Conservation (phyloP, 2,113 vertebrate species). For the Tapirus terrestris region DNA sequence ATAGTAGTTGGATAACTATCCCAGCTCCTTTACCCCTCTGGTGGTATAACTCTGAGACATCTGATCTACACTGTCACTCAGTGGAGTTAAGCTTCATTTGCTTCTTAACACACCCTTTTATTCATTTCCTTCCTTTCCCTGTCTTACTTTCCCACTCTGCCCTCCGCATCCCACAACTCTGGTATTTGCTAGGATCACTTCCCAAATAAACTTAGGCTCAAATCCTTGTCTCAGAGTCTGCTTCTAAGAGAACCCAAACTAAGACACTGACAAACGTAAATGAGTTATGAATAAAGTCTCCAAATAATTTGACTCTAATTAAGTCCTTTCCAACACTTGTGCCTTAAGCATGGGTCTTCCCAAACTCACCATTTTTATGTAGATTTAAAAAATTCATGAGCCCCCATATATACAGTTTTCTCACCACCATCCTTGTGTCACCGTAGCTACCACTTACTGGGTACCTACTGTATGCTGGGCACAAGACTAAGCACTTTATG, state of each 20-base stretch:
- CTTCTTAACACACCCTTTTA: neutral
- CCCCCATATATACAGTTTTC: neutral
- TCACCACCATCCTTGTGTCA: neutral
- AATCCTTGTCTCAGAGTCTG: neutral
- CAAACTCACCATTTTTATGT: neutral
- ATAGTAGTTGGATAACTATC: neutral
- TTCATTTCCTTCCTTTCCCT: neutral
- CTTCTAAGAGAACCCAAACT: slow-evolving; percentile 3
- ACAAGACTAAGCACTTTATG: neutral
- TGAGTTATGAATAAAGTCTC: slow-evolving; percentile 17
- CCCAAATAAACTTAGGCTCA: slow-evolving; percentile 27
- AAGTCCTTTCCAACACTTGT: neutral
- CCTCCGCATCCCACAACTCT: neutral
- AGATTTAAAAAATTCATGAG: neutral
- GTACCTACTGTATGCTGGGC: neutral
- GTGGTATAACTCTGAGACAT: neutral
- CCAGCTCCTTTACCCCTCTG: neutral
- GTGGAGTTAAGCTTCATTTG: slow-evolving; percentile 1
- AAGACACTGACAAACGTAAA: neutral
- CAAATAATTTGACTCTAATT: neutral
- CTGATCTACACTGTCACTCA: neutral
- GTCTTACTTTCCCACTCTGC: neutral
- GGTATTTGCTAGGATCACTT: neutral
- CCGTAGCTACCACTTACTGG: neutral
- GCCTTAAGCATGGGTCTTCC: neutral